These are phyloP conservation scores for Solea senegalensis DNA, from an alignment of 2,113 vertebrate species.

Conservation along the genomic window DNA sequence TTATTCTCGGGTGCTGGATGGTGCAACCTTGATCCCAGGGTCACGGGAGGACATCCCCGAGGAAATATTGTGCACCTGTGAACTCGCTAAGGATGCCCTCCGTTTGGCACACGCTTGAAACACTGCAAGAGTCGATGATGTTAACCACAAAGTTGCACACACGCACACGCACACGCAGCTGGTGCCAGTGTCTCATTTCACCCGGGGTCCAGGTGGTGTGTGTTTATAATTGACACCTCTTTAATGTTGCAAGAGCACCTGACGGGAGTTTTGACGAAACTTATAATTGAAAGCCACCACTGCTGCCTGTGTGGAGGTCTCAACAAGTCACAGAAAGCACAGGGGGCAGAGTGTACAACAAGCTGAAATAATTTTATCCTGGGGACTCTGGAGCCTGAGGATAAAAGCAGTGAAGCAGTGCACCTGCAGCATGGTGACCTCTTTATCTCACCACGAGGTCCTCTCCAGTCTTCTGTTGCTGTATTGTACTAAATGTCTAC, in stretches of 20 bases:
- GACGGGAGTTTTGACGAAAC: conserved; percentile 56
- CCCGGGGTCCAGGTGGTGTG: conserved; percentile 44
- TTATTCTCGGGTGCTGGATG: conserved; percentile 6
- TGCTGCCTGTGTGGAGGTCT: conserved; percentile 27
- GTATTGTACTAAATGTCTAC: conserved; percentile 2
- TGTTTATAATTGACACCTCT: conserved; percentile 50
- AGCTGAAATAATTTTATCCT: conserved; percentile 34
- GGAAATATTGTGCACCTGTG: conserved; percentile 54
- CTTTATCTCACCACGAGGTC: conserved; percentile 9
- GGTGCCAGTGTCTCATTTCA: conserved; percentile 31
- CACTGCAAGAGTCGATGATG: neutral
- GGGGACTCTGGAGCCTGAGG: conserved; percentile 30
- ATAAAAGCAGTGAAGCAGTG: conserved; percentile 35
- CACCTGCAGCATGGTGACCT: conserved; percentile 6
- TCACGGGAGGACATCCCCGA: conserved; percentile 16
- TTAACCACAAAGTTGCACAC: conserved; percentile 20
- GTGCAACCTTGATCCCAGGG: conserved; percentile 23
- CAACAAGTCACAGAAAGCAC: conserved; percentile 17
- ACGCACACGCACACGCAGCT: conserved; percentile 35
- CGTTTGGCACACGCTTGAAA: conserved; percentile 42
- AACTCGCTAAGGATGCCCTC: conserved; percentile 32
- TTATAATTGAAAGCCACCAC: conserved; percentile 68
- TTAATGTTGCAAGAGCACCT: conserved; percentile 43
- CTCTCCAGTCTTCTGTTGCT: neutral
- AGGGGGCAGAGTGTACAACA: conserved; percentile 20